Base-by-base conservation (phyloP, 2,113 vertebrate species). In the Pan paniscus region DNA sequence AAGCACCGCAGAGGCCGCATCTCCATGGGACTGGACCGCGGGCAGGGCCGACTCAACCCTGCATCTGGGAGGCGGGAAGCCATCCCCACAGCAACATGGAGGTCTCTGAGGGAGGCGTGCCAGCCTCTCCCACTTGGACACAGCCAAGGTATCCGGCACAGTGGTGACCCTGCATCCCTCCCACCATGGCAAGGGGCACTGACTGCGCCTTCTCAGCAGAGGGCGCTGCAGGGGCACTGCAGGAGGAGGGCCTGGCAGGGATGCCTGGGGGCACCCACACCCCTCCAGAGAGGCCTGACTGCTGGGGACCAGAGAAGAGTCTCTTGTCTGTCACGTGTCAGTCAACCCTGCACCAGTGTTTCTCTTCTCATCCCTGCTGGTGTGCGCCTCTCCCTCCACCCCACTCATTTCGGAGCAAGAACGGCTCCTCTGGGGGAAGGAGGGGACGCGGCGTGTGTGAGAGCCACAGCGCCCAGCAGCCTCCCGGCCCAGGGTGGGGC, bases 171-270 rank as follows among this genome's bases (percentile, higher is more conserved):
- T 64, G 61, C 61, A 64, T 30, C 10, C 13, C 32, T 61, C 57
- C 27, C 59, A 68, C 35, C n/a, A 0, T n/a, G 27, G 16, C 40
- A 32, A 38, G 16, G 8, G 40, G 13, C 1, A 50, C 55, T 1
- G 18, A 35, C 1, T 3, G 38, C 17, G 23, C 52, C 48, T 43
- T n/a, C 82, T 80, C 90, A 90, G 89, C 93, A 98, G 95, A 94
- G 95, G 97, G 97, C 43, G 72, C 93, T 14, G 13, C 30, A 95
- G 32, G 23, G 35, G 72, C 14, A 1, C 4, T 9, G 32, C 8
- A n/a, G 38, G 22, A 67, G 48, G 35, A 61, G 50, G 35, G n/a
- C 55, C 57, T 64, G 16, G 55, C 2, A 0, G 9, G 27, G 25
- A 25, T 6, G 80, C 35, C 43, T 35, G 13, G 25, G 23, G 23